Base-by-base conservation (phyloP, 2,888 invertebrate genomes). In the Euproctis similis region DNA sequence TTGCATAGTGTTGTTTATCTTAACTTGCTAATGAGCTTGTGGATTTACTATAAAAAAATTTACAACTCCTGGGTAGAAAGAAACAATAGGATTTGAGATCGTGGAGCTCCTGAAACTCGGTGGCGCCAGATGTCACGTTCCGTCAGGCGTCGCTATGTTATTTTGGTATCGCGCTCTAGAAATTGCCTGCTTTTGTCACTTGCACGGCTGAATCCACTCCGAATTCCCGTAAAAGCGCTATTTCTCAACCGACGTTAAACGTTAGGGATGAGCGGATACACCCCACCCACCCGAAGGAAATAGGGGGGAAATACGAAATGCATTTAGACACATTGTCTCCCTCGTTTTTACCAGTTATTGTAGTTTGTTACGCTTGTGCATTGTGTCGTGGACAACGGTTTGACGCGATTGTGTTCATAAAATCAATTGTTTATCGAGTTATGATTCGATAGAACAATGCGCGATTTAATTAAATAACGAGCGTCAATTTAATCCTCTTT, bases 161-260 rank as follows among this genome's bases (percentile, higher is more conserved):
- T 48, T 51, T 49, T 49, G 37, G 38, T 36, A 37, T 42, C 39
- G 37, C 34, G 30, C 36, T 30, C 45, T 37, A 36, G n/a, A 57
- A 55, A 55, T 55, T 51, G 57, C 54, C 42, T 49, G 47, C 54
- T 51, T 56, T 53, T 56, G 57, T 56, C 46, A 49, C 44, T 33
- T 50, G 42, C 40, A 43, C 55, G 37, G 42, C 47, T 42, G 49
- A 53, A 45, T 51, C 39, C 54, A 45, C 48, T 48, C 32, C 42
- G 33, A 57, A 49, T 49, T 36, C 46, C 40, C 36, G 39, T 48
- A 42, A 56, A 49, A 51, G 42, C 42, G 45, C 48, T 53, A 51
- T 53, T 56, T 56, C 57, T 56, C 52, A 49, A 49, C 42, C 45
- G 48, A 24, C 34, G 37, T 42, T 51, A 48, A 56, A 53, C 42